Percentiles rank a stretch among this genome's conserved stretches.
Evolutionary conservation across 2,888 invertebrate genomes (phyloP).

Genomic region (Diaperis boleti): DNA sequence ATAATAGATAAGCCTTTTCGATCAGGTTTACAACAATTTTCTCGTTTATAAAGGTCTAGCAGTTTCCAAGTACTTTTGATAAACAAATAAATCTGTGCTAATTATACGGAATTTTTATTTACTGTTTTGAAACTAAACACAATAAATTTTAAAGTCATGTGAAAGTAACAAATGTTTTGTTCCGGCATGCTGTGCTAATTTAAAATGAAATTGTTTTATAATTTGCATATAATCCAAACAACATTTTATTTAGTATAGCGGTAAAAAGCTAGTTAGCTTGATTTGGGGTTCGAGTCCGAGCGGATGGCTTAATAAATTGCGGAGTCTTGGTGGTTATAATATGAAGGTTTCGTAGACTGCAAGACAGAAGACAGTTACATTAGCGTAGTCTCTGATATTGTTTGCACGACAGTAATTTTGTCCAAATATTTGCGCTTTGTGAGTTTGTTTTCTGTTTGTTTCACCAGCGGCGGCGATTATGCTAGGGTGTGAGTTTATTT

Average conservation of each 20-base stretch:
- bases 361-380: not conserved
- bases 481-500: not conserved
- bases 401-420: slow-evolving; percentile 19
- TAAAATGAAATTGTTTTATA: slow-evolving; percentile 26
- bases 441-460: slow-evolving; percentile 23
- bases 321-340: too few species aligned
- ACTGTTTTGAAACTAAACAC: slow-evolving; percentile 32
- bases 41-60: too few species aligned
- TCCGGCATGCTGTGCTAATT: slow-evolving; percentile 18
- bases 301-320: too few species aligned
- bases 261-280: not conserved
- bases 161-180: slow-evolving; percentile 29
- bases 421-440: slow-evolving; percentile 14
- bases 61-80: too few species aligned
- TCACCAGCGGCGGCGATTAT: slow-evolving; percentile 2
- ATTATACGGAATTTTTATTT: slow-evolving; percentile 26
- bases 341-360: not conserved
- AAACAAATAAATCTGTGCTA: slow-evolving; percentile 8
- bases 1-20: too few species aligned
- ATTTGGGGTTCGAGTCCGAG: too few species aligned
- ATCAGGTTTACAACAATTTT: too few species aligned
- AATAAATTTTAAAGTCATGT: slow-evolving; percentile 29
- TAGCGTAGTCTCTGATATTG: slow-evolving; percentile 10
- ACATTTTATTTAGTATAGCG: slow-evolving; percentile 3
- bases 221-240: slow-evolving; percentile 29